phyloP scores from a whole-genome alignment of 1,140 invertebrate species.

The Cheumatopsyche charites region DNA sequence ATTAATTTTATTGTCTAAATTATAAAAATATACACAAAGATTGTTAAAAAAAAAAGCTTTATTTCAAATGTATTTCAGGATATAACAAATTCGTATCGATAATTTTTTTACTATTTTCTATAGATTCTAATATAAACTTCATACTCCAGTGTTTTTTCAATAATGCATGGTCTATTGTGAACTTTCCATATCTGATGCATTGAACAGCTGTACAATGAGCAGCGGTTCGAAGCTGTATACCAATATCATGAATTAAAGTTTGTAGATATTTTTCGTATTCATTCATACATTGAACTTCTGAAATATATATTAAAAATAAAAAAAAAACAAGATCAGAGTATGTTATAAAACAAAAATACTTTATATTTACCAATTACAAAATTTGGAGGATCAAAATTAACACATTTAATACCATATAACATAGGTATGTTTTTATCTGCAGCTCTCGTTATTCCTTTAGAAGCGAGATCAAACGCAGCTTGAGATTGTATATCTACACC shows the following conservation, averaged over 20 bases:
- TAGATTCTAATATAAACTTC: constrained; percentile 75
- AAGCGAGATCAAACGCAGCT: constrained; percentile 86
- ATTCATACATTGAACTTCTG: constrained; percentile 86
- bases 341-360: background rate
- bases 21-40: no score
- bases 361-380: constrained; percentile 78
- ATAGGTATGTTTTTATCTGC: constrained; percentile 71
- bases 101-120: constrained; percentile 58
- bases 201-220: constrained; percentile 81
- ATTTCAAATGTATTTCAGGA: no score
- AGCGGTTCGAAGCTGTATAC: constrained; percentile 74
- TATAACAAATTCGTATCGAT: no score
- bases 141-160: constrained; percentile 84
- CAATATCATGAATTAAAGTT: constrained; percentile 79
- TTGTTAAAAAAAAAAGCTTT: no score
- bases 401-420: constrained; percentile 86
- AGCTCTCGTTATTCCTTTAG: constrained; percentile 79
- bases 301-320: constrained; percentile 52
- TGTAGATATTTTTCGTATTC: constrained; percentile 78
- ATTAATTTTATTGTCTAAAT: no score
- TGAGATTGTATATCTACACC: constrained; percentile 84
- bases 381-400: constrained; percentile 79
- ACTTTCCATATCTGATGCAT: constrained; percentile 82
- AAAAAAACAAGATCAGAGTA: background rate
- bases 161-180: constrained; percentile 76